A percentile compares a stretch with the other conserved stretches of the same genome.
These are phyloP conservation scores for Mastomys natalensis DNA, from an alignment of 2,113 vertebrate species.

Conservation along the genomic window DNA sequence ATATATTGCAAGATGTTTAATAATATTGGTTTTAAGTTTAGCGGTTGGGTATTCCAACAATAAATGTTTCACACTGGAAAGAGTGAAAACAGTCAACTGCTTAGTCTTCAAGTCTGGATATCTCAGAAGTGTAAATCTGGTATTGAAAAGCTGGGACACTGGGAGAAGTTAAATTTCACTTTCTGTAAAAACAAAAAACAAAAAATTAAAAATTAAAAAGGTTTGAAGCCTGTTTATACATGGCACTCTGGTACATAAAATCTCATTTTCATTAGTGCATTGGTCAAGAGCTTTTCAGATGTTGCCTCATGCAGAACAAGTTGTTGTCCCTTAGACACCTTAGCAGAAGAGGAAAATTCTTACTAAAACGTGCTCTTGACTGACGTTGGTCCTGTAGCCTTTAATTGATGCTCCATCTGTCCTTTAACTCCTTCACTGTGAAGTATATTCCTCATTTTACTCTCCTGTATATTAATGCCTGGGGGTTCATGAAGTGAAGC, in stretches of 20 bases:
- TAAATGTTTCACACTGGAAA: neutral
- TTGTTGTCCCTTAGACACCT: neutral
- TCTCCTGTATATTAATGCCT: slow-evolving; percentile 15
- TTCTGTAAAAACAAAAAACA: neutral
- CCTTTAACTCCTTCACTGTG: slow-evolving; percentile 42
- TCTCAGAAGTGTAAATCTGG: neutral
- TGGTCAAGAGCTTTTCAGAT: slow-evolving; percentile 66
- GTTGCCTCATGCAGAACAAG: neutral
- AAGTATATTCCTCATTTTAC: slow-evolving; percentile 46
- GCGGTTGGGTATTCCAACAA: neutral
- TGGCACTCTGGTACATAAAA: slow-evolving; percentile 74
- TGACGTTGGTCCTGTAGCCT: neutral
- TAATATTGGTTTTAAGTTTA: neutral
- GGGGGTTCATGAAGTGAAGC: slow-evolving; percentile 2
- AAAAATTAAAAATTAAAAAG: neutral
- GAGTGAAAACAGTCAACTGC: neutral
- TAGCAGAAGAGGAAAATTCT: neutral
- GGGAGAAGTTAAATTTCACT: slow-evolving; percentile 64
- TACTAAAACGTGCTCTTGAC: slow-evolving; percentile 17
- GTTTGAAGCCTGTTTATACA: slow-evolving; percentile 60
- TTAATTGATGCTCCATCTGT: slow-evolving; percentile 9
- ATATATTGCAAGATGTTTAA: neutral
- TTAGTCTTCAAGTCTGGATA: neutral
- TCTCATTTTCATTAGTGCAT: slow-evolving; percentile 76
- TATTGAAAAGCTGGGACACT: neutral